Conservation (phyloP, 2,797 vertebrate species). For the Pipistrellus pipistrellus region DNA sequence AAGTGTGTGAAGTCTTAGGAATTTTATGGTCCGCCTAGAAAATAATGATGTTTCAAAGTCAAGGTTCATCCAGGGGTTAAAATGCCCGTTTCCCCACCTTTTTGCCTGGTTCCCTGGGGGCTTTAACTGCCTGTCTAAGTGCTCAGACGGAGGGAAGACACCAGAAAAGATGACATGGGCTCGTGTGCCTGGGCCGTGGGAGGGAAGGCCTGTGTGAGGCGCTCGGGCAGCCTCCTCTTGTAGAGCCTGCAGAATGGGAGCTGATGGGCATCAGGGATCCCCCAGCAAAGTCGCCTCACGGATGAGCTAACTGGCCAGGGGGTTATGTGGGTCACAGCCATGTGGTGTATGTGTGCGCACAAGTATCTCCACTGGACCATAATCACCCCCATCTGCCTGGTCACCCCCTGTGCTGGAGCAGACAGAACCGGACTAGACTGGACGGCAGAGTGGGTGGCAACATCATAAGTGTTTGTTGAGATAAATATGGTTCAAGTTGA, state of each 20-base stretch:
- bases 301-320: background rate
- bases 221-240: background rate
- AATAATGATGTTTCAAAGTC: background rate
- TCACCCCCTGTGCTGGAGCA: background rate
- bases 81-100: background rate
- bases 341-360: background rate
- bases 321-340: rapidly evolving
- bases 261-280: rapidly evolving
- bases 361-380: background rate
- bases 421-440: background rate
- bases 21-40: background rate
- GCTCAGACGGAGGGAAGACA: background rate
- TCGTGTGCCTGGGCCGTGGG: rapidly evolving
- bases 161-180: rapidly evolving
- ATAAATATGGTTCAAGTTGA: background rate
- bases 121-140: rapidly evolving
- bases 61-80: background rate
- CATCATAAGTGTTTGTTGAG: rapidly evolving
- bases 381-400: rapidly evolving
- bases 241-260: background rate
- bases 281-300: rapidly evolving
- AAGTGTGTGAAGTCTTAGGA: background rate
- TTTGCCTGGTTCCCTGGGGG: rapidly evolving
- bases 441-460: no score
- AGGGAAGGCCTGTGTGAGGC: background rate